Base-by-base conservation (phyloP, 2,113 vertebrate species). In the Procavia capensis region DNA sequence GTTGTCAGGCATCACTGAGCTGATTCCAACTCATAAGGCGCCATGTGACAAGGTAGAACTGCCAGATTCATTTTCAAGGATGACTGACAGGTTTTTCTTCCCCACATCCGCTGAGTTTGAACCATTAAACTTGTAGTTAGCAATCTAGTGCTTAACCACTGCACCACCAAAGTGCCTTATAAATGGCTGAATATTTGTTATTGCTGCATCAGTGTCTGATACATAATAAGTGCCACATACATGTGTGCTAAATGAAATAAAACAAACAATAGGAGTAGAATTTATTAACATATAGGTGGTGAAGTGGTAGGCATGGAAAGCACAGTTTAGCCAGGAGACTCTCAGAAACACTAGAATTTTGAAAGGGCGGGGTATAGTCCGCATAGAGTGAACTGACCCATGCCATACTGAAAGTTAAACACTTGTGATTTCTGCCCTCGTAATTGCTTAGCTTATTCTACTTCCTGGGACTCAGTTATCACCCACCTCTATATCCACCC, bases 401-500 rank as follows among this genome's bases (percentile, higher is more conserved):
- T 22, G 19, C 1, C 22, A 1, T 50, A 34, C 7, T 17, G 22
- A 47, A 19, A 63, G 3, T 4, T 76, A 8, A 13, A 24, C 72
- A 34, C 54, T 83, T 10, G 6, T 20, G 43, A 4, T 75, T 84
- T 31, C 27, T 31, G 66, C 5, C 8, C 3, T 85, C 19, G 2
- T 63, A n/a, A 88, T 36, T 19, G 9, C 75, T 47, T 41, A 20
- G 29, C 10, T 89, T 50, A 45, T 27, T 31, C 19, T 34, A 2
- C 57, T 79, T 47, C 25, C 43, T 81, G 19, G 34, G 3, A 6
- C 25, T 39, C 31, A 0, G 25, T 72, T 61, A 66, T 79, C 45
- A 2, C 27, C 41, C 1, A 22, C 1, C 1, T 3, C 34, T 29
- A 29, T 72, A 22, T 0, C 8, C 3, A 47, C 36, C 6, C 36